Evolutionary conservation across 2,888 invertebrate species (phyloP).

Genomic region (Archips crataeganus): DNA sequence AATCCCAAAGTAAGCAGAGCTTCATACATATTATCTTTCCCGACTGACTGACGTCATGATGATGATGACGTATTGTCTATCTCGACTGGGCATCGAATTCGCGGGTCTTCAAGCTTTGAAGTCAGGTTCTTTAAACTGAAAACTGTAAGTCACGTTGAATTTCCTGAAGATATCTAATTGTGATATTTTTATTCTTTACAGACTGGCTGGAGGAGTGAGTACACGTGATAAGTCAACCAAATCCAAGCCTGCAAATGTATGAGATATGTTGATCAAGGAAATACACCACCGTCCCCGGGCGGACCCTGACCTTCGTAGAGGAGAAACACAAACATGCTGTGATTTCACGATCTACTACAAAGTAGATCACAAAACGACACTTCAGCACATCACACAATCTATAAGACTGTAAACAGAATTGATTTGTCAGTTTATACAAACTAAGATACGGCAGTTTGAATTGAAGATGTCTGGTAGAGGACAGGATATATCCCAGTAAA

Average conservation of each 20-base stretch:
- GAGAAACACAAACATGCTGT: slow-evolving; percentile 58
- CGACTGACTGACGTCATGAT: no score
- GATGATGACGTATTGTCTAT: no score
- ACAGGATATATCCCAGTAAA: slow-evolving; percentile 60
- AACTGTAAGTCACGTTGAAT: not conserved
- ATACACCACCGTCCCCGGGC: slow-evolving; percentile 50
- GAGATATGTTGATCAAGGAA: slow-evolving; percentile 55
- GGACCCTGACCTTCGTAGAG: slow-evolving; percentile 44
- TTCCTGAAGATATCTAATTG: slow-evolving; percentile 39
- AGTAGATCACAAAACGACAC: slow-evolving; percentile 45
- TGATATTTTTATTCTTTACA: slow-evolving; percentile 82
- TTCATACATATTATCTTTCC: no score
- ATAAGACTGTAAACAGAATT: slow-evolving; percentile 84
- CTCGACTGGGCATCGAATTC: no score
- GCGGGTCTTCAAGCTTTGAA: no score
- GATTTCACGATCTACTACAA: slow-evolving; percentile 60
- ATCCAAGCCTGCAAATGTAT: slow-evolving; percentile 61
- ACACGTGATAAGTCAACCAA: slow-evolving; percentile 93
- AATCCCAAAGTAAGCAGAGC: no score
- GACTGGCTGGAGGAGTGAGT: slow-evolving; percentile 97
- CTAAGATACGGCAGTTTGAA: slow-evolving; percentile 54
- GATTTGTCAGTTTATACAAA: slow-evolving; percentile 71
- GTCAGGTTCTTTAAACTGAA: not conserved
- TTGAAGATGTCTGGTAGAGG: slow-evolving; percentile 68
- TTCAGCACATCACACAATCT: slow-evolving; percentile 62